A percentile compares a stretch with the other conserved stretches of the same genome.
Evolutionary conservation across 2,797 vertebrate genomes (phyloP).

Genomic region (Coilia nasus): DNA sequence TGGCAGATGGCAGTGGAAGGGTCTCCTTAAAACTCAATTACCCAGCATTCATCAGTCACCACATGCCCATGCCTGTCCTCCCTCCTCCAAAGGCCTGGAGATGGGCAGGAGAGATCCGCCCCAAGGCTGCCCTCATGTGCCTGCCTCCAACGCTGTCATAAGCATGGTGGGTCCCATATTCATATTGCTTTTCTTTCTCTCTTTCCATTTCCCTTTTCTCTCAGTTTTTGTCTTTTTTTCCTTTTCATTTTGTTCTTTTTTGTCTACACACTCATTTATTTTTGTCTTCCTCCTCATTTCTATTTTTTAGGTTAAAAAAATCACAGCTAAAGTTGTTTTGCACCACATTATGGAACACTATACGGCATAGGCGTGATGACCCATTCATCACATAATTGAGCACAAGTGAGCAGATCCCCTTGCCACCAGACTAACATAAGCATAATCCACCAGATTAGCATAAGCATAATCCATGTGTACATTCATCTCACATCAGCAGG

Average conservation of each 20-base stretch:
- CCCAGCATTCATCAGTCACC: slow-evolving; percentile 28
- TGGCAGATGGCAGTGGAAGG: background rate
- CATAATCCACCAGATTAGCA: background rate
- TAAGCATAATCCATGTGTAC: background rate
- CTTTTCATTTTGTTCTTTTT: background rate
- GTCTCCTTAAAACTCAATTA: slow-evolving; percentile 27
- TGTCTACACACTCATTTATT: background rate
- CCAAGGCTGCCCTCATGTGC: background rate
- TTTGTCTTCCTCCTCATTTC: background rate
- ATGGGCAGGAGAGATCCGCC: slow-evolving; percentile 13
- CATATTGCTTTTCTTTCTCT: background rate
- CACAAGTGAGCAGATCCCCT: background rate
- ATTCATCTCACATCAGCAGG: background rate
- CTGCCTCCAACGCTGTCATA: background rate
- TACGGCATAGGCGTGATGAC: background rate
- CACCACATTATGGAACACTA: background rate
- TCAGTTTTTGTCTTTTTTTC: background rate
- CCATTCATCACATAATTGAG: background rate
- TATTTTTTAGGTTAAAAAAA: background rate
- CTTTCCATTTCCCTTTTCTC: slow-evolving; percentile 20
- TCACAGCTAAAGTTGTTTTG: background rate
- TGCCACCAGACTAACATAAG: background rate
- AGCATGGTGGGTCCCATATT: background rate
- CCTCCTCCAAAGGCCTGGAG: background rate
- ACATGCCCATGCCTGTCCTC: slow-evolving; percentile 16